Evolutionary conservation across 37 sponge, comb jelly and placozoan species (phyloP), one percentile per base, ranked within the genome.

Genomic region (Haliclona indistincta): DNA sequence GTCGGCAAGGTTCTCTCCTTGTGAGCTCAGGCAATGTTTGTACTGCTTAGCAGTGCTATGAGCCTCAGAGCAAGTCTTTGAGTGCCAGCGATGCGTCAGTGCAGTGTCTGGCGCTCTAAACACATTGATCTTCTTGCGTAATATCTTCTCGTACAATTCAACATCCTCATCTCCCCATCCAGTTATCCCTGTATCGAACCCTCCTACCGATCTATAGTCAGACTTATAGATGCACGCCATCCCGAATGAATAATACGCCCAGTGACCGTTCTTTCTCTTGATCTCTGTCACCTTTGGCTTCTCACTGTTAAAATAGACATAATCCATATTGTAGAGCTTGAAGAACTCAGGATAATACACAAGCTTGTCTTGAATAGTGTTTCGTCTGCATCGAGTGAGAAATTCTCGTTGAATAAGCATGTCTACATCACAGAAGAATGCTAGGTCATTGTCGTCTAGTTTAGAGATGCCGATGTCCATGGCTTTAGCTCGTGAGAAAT

Each of bases 1-100:
- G 73, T 89, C 90, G 10, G 81, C 90, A 2, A 89, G 51, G 54
- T 89, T 89, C 77, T 89, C 90, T 0, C 74, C 90, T 15, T 76
- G 79, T 5, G 85, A 84, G 39, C 71, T 52, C 53, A 74, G 56
- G 61, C 90, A 89, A 51, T 89, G 85, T 42, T 84, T 53, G 40
- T 84, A 80, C n/a, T n/a, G n/a, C n/a, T n/a, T n/a, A n/a, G n/a
- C n/a, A n/a, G n/a, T n/a, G n/a, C n/a, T n/a, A n/a, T n/a, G n/a
- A n/a, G n/a, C n/a, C n/a, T n/a, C n/a, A n/a, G n/a, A n/a, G n/a
- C 81, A 80, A 44, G 23, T 34, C 63, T 80, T 80, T 7, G 70
- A 63, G 35, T 80, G 81, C 81, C 81, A 80, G 22, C 71, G 61
- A 54, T 80, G 81, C 20, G 64, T 1, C n/a, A 82, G 58, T 17